Base-by-base conservation (phyloP, 2,797 vertebrate species). In the Sebastes hubbsi region DNA sequence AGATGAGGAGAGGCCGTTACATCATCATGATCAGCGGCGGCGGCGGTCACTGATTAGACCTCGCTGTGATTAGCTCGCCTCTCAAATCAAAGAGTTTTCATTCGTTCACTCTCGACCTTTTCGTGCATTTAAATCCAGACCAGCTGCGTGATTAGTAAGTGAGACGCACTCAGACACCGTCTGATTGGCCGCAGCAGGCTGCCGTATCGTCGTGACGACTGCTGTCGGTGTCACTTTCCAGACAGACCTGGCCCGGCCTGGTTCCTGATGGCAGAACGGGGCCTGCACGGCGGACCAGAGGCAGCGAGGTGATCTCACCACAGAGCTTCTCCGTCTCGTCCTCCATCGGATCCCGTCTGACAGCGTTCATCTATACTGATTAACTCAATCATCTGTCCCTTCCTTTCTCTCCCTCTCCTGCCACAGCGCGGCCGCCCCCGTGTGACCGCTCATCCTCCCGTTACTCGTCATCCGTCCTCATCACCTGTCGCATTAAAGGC, bases 301-400 rank as follows among this genome's bases (percentile, higher is more conserved):
- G 49, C 75, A 72, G 34, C 34, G 34, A 36, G 34, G 34, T 36
- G 34, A 36, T 36, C 34, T 36, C 34, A 36, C 34, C 64, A 55
- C 70, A n/a, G 30, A 2, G 25, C 46, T 68, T 73, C 81, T 84
- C 73, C 58, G 77, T 81, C 71, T 85, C 69, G 38, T 75, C 61
- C 60, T 78, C 73, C 32, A 78, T 86, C 85, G 84, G 75, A 86
- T 85, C 91, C 61, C 20, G 30, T 55, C 83, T 82, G 91, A 91
- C 87, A 85, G 84, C 64, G 67, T 84, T 94, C 91, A 88, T 93
- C 88, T 80, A 88, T 92, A 81, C 81, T 78, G 82, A 94, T 94
- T 81, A 88, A 84, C 79, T 83, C 82, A 82, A 94, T 93, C 78
- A 86, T 91, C 76, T 14, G 5, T 59, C 25, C 56, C 13, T 27